Evolutionary conservation across 2,113 vertebrate genomes (phyloP).

Genomic region (Dunckerocampus dactyliophorus): DNA sequence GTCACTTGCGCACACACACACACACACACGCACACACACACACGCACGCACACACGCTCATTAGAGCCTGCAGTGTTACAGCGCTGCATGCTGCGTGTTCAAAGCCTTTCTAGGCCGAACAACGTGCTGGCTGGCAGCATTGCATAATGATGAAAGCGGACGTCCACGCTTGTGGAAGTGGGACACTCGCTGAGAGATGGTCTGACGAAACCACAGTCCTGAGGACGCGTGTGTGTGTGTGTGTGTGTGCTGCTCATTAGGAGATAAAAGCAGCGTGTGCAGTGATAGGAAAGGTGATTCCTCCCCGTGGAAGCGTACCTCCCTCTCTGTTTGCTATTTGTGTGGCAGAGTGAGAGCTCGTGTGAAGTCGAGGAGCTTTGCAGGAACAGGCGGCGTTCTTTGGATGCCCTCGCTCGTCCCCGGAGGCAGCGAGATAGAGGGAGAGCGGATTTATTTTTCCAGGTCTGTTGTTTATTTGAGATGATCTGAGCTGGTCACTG

Average conservation of each 20-base stretch:
- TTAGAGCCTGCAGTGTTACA: conserved; percentile 49
- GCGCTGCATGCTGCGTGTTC: conserved; percentile 44
- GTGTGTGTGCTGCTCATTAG: conserved; percentile 59
- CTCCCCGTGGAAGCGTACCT: conserved; percentile 56
- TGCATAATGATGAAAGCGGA: conserved; percentile 63
- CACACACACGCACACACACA: conserved; percentile 16
- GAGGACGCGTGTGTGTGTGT: conserved; percentile 37
- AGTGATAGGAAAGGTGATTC: conserved; percentile 64
- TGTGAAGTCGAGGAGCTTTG: conserved; percentile 57
- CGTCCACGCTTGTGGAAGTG: conserved; percentile 61
- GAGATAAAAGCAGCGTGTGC: conserved; percentile 64
- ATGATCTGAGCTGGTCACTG: conserved; percentile 56
- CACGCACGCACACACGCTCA: conserved; percentile 17
- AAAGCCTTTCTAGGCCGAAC: conserved; percentile 46
- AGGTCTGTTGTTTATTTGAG: conserved; percentile 65
- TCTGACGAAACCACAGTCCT: conserved; percentile 57
- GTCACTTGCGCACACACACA: conserved; percentile 1
- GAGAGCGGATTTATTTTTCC: conserved; percentile 60
- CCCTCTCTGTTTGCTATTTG: conserved; percentile 53
- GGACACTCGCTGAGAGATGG: conserved; percentile 58
- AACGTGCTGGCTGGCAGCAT: conserved; percentile 17
- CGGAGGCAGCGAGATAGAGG: conserved; percentile 18
- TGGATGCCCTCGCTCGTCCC: conserved; percentile 52
- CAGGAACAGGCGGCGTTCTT: conserved; percentile 45
- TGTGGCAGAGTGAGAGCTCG: conserved; percentile 32